Base-by-base conservation (phyloP, 2,888 invertebrate species). In the Drepana falcataria region DNA sequence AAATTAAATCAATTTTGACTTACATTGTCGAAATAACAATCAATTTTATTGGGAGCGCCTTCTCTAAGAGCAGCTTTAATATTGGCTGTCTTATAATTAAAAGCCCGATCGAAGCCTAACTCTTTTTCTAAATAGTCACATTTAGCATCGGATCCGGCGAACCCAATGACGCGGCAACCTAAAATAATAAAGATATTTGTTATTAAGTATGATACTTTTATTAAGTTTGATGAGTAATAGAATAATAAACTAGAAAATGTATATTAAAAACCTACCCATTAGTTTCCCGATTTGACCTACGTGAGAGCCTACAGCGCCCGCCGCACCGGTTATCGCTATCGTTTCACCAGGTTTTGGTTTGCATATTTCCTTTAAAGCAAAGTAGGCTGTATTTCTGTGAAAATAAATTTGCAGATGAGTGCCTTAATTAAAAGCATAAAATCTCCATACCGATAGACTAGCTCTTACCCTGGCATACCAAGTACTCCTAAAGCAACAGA, bases 1-100 rank as follows among this genome's bases (percentile, higher is more conserved):
- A 40, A 6, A 21, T 21, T 21, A 21, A 21, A 21, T 21, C 21
- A 21, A 21, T 21, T 21, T 21, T 21, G 21, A 80, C 92, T 78
- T 83, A 95, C 96, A 76, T 95, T 96, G 75, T 96, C 96, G 79
- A 95, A 96, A 73, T 94, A 96, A 68, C 95, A 94, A 71, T 96
- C 95, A 0, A 96, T 85, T 48, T 94, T 94, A 47, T 94, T 85
- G 0, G 95, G 95, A 7, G 95, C 94, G 47, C 87, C 90, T 75
- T 94, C 92, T 66, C 90, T 92, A 48, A 96, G 81, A 34, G 93
- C 93, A 49, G 86, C 75, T 55, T 82, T 85, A 47, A 95, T 75
- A 68, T 94, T 75, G 35, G 80, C 85, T 5, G 92, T 94, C 80
- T 96, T 96, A 76, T 96, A 96, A 80, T 96, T 96, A 67, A 93